A percentile compares a stretch with the other conserved stretches of the same genome.
These are phyloP conservation scores for Lordiphosa mommai DNA, from an alignment of 1,140 invertebrate genomes.

Conservation along the genomic window DNA sequence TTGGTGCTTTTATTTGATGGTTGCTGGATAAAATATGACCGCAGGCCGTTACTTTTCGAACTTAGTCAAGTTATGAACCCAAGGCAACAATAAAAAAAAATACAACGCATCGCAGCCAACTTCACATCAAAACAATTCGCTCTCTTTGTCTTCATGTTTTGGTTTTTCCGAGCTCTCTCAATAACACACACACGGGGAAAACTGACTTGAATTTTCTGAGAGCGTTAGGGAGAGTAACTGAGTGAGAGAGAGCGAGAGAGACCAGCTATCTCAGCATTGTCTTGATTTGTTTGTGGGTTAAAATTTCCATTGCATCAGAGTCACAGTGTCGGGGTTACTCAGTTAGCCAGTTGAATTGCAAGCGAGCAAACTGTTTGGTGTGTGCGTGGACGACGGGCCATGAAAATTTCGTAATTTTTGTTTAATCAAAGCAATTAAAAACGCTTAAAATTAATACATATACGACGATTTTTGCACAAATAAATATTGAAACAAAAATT, in stretches of 20 bases:
- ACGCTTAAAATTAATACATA: conserved; percentile 3
- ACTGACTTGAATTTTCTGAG: neutral
- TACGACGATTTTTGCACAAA: neutral
- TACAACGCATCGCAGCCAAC: conserved; percentile 40
- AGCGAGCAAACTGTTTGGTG: conserved; percentile 13
- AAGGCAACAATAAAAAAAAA: neutral
- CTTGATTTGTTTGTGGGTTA: conserved; percentile 31
- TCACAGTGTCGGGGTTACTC: conserved; percentile 9
- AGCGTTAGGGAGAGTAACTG: neutral
- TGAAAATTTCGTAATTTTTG: conserved; percentile 39
- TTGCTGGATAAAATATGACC: neutral
- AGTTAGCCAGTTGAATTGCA: conserved; percentile 9
- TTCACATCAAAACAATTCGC: conserved; percentile 42
- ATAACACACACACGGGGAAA: neutral
- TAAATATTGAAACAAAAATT: neutral
- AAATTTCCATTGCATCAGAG: conserved; percentile 50
- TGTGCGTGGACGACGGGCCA: conserved; percentile 12
- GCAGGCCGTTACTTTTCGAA: neutral
- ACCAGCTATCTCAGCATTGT: conserved; percentile 6
- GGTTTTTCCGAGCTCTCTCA: conserved; percentile 22
- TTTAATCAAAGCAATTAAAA: neutral
- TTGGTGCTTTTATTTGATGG: too few species aligned
- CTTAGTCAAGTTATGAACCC: conserved; percentile 26
- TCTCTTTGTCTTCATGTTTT: neutral
- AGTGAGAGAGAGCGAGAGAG: too few species aligned